Base-by-base conservation (phyloP, 2,888 invertebrate species). In the Cheilosia soror region DNA sequence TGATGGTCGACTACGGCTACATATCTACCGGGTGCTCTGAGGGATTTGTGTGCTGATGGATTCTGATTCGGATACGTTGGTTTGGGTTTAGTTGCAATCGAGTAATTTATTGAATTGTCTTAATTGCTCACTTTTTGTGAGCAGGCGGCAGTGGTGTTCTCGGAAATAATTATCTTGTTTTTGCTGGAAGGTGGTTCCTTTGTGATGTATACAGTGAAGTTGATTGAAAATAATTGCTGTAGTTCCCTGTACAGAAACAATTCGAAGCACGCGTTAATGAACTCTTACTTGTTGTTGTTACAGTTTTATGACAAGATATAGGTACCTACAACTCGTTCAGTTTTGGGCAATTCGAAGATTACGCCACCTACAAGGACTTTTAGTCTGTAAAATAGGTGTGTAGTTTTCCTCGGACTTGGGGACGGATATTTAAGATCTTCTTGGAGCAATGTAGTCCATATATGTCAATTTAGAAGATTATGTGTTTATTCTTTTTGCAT, bases 101-200 rank as follows among this genome's bases (percentile, higher is more conserved):
- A 63, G 58, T 63, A 51, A 71, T 66, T 40, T 69, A 72, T 65
- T 66, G 53, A 72, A 68, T 15, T 9, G 60, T 49, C 72, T 71
- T 79, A 83, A 83, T 83, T 83, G 68, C 72, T 65, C 40, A 55
- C 65, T 82, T 81, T 82, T 82, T 82, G 69, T 20, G 0, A 13
- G 5, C 37, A 4, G 7, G 51, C 25, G 9, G 51, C 7, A 44
- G 44, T 20, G 57, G 33, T 33, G 33, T 82, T 77, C 82, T 77
- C 15, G 49, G 82, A 82, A 82, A 42, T 40, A 71, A 55, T 37
- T 49, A 37, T 62, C 55, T 51, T 62, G 25, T 44, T 20, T 57
- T 40, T 31, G n/a, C 5, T 27, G 5, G 4, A 27, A 27, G 11
- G 27, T 47, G 55, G 47, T 11, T 33, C 33, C 25, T 42, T 55